These are phyloP conservation scores for Chionodraco myersi DNA, from an alignment of 2,113 vertebrate species.

Conservation along the genomic window DNA sequence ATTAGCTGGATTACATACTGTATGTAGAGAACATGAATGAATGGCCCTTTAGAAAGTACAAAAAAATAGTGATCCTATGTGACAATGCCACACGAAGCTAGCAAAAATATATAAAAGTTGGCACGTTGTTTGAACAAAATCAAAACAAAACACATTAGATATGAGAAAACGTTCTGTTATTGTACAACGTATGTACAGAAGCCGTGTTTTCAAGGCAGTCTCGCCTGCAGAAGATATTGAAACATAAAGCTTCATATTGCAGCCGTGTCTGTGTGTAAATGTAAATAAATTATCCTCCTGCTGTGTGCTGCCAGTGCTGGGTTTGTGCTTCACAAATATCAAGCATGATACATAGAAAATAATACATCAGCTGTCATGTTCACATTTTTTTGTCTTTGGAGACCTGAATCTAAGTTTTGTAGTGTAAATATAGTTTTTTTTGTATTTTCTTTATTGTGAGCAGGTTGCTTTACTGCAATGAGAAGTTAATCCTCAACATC, in stretches of 20 bases:
- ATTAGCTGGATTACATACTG: constrained; percentile 47
- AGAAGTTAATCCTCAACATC: neutral
- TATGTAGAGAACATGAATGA: constrained; percentile 37
- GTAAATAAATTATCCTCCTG: constrained; percentile 41
- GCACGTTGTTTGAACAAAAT: constrained; percentile 63
- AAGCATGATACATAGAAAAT: constrained; percentile 21
- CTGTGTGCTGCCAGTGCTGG: constrained; percentile 37
- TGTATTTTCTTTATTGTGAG: neutral
- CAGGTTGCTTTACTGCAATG: constrained; percentile 2
- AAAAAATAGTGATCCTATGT: constrained; percentile 51
- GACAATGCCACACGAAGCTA: constrained; percentile 51
- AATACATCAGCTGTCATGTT: constrained; percentile 14
- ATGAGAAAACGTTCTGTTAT: constrained; percentile 63
- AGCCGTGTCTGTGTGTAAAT: constrained; percentile 42
- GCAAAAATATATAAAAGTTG: constrained; percentile 66
- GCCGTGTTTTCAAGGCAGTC: constrained; percentile 34
- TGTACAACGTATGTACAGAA: constrained; percentile 77
- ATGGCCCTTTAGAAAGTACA: constrained; percentile 48
- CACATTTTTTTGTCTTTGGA: constrained; percentile 38
- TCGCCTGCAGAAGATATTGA: constrained; percentile 14
- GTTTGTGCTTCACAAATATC: constrained; percentile 61
- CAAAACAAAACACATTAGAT: constrained; percentile 40
- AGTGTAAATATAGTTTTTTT: neutral
- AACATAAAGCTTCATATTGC: constrained; percentile 46
- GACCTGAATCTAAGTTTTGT: constrained; percentile 19